Conservation (phyloP, 2,113 vertebrate genomes). For the Excalfactoria chinensis region DNA sequence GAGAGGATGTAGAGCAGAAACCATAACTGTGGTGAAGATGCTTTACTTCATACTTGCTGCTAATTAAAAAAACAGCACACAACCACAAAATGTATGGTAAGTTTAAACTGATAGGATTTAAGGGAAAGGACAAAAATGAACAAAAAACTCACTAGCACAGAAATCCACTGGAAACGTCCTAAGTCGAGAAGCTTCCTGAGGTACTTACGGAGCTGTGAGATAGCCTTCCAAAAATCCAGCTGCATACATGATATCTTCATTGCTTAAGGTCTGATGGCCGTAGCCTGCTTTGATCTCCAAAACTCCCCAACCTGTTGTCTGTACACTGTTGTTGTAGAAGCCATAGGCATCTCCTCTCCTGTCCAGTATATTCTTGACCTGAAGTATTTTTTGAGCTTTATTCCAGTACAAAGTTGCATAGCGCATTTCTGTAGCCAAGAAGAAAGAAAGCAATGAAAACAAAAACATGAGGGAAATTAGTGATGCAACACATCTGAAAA, state of each 20-base stretch:
- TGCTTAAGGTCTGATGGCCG: constrained; percentile 75
- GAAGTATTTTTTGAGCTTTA: constrained; percentile 72
- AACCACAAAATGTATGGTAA: neutral
- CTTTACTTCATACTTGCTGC: neutral
- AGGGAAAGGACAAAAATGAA: neutral
- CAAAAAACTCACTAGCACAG: neutral
- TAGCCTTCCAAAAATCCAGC: constrained; percentile 92
- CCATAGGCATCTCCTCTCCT: constrained; percentile 85
- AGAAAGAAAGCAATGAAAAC: neutral
- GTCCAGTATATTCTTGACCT: constrained; percentile 82
- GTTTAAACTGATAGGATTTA: neutral
- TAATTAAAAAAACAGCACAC: neutral
- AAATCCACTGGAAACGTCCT: neutral
- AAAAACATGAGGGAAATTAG: neutral
- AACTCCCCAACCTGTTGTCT: constrained; percentile 87
- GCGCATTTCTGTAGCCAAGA: constrained; percentile 53
- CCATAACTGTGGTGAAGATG: neutral
- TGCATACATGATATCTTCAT: constrained; percentile 85
- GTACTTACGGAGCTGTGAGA: constrained; percentile 89
- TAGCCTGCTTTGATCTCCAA: constrained; percentile 90
- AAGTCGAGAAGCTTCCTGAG: neutral
- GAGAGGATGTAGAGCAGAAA: neutral
- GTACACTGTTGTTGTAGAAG: constrained; percentile 85
- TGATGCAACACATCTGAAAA: neutral
- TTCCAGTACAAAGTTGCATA: constrained; percentile 88